Conservation (phyloP, 1,140 invertebrate genomes). For the Platyura marginata region DNA sequence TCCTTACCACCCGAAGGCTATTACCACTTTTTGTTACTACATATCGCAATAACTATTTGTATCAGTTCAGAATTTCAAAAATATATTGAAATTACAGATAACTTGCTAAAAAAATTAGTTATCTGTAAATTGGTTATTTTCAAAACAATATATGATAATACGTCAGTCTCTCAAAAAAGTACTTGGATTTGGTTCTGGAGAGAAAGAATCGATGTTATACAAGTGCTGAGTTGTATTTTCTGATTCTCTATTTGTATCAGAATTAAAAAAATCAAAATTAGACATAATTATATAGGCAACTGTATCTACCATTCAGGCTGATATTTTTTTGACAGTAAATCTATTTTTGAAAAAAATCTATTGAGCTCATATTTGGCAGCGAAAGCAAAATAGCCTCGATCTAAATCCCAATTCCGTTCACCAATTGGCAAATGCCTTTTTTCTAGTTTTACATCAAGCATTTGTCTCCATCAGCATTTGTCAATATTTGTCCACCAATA, state of each 20-base stretch:
- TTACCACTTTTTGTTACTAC: slow-evolving; percentile 3
- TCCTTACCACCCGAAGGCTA: slow-evolving; percentile 2
- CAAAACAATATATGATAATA: too few species aligned
- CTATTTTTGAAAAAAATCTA: slow-evolving; percentile 3
- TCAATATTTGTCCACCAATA: slow-evolving; percentile 13
- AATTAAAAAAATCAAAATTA: not conserved
- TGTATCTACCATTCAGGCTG: not conserved
- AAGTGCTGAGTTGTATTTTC: too few species aligned
- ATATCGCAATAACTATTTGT: not conserved
- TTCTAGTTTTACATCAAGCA: slow-evolving; percentile 7
- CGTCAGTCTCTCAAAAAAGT: too few species aligned
- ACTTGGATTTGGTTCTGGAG: too few species aligned
- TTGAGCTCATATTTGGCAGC: slow-evolving; percentile 14
- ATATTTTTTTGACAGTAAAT: not conserved
- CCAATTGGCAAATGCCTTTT: not conserved
- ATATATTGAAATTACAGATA: too few species aligned
- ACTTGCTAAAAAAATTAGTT: too few species aligned
- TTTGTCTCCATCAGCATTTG: slow-evolving; percentile 1
- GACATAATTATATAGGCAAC: not conserved
- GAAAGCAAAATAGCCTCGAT: slow-evolving; percentile 8
- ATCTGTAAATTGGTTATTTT: too few species aligned
- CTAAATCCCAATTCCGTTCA: slow-evolving; percentile 16
- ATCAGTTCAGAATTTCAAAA: too few species aligned
- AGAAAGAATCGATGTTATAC: too few species aligned
- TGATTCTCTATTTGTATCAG: too few species aligned